Conservation (phyloP, 2,888 invertebrate genomes). For the Glaucopsyche alexis region DNA sequence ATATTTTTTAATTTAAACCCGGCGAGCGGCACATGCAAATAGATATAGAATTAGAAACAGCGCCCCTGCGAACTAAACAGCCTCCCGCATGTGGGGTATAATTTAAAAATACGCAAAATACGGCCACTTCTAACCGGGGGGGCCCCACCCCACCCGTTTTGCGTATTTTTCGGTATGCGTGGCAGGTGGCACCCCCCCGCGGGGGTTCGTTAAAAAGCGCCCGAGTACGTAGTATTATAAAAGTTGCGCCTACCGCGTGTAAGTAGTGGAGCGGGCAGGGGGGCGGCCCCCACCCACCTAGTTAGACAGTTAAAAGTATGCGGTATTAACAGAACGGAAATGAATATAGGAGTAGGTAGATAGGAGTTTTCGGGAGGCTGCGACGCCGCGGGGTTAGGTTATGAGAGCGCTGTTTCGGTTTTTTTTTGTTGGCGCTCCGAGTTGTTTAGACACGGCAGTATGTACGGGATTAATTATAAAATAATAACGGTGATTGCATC, state of each 20-base stretch:
- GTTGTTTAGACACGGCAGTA: slow-evolving; percentile 40
- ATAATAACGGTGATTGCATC: neutral
- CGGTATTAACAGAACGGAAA: slow-evolving; percentile 80
- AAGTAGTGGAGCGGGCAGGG: slow-evolving; percentile 65
- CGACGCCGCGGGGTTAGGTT: slow-evolving; percentile 71
- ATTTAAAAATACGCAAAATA: slow-evolving; percentile 80
- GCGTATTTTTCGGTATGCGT: slow-evolving; percentile 79
- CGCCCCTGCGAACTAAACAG: slow-evolving; percentile 62
- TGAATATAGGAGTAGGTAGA: slow-evolving; percentile 76
- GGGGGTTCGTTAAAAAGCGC: slow-evolving; percentile 77
- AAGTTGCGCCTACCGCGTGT: slow-evolving; percentile 80
- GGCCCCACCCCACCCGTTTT: slow-evolving; percentile 57
- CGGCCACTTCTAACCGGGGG: slow-evolving; percentile 75
- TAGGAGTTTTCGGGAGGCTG: slow-evolving; percentile 69
- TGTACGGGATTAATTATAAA: slow-evolving; percentile 30
- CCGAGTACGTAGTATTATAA: slow-evolving; percentile 80
- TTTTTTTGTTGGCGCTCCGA: slow-evolving; percentile 45
- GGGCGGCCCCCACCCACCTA: slow-evolving; percentile 57
- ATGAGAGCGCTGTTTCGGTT: slow-evolving; percentile 71
- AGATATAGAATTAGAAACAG: slow-evolving; percentile 41
- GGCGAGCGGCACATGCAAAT: slow-evolving; percentile 35
- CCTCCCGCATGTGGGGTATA: slow-evolving; percentile 72
- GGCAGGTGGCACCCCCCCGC: slow-evolving; percentile 71
- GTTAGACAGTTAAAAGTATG: slow-evolving; percentile 81
- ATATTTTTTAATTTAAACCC: slow-evolving; percentile 29